Evolutionary conservation across 2,113 vertebrate species (phyloP).

Genomic region (Herpetotheres cachinnans): DNA sequence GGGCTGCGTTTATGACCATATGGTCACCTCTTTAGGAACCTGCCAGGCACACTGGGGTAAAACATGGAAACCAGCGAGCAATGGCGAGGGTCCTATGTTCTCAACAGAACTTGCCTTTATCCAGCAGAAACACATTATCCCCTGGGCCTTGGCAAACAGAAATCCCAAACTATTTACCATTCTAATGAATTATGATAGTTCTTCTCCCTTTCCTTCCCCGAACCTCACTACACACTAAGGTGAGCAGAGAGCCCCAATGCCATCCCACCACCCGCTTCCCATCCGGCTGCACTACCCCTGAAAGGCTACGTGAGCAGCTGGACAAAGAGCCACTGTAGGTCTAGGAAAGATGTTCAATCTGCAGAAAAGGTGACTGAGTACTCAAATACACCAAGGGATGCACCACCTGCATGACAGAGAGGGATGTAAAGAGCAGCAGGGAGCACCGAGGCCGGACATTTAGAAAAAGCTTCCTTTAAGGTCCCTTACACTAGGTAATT

Average conservation of each 20-base stretch:
- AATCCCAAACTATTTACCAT: background rate
- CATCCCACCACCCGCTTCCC: background rate
- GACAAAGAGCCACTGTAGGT: background rate
- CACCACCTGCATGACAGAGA: background rate
- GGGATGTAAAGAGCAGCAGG: background rate
- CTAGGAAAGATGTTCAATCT: background rate
- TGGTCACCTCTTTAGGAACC: background rate
- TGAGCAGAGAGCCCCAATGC: background rate
- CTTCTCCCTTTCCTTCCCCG: background rate
- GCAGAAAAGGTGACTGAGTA: background rate
- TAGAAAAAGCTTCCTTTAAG: background rate
- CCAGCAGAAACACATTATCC: background rate
- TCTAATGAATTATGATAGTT: background rate
- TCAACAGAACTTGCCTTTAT: background rate
- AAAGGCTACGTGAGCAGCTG: background rate
- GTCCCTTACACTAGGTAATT: background rate
- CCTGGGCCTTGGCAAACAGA: background rate
- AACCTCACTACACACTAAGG: background rate
- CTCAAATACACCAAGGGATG: background rate
- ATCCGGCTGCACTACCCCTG: accelerated
- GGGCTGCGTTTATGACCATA: background rate
- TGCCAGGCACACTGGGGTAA: background rate
- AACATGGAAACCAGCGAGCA: background rate
- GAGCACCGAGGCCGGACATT: background rate
- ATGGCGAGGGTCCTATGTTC: accelerated